phyloP scores from a whole-genome alignment of 2,888 invertebrate species.

The Dione vanillae region DNA sequence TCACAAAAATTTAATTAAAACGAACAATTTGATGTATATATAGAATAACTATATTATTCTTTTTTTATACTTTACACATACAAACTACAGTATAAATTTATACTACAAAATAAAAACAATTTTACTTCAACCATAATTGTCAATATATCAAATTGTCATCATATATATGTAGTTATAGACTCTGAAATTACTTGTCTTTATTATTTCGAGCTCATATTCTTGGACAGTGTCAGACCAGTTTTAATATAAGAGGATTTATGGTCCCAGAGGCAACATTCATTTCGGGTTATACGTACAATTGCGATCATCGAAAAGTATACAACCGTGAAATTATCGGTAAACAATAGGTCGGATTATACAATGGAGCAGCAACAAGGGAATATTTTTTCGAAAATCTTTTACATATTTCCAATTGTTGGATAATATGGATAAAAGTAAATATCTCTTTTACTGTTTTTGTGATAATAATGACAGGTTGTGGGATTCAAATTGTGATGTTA shows the following conservation, averaged over 20 bases:
- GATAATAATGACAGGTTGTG: background rate
- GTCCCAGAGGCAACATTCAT: slow-evolving; percentile 75
- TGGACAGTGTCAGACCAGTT: slow-evolving; percentile 60
- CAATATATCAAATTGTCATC: background rate
- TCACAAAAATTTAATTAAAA: too few relatives aligned
- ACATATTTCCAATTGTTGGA: background rate
- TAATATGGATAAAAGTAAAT: slow-evolving; percentile 5
- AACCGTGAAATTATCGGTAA: slow-evolving; percentile 16
- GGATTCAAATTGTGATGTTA: background rate
- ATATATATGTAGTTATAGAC: background rate
- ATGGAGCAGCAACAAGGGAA: slow-evolving; percentile 16
- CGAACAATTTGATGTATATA: too few relatives aligned
- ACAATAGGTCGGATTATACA: slow-evolving; percentile 5
- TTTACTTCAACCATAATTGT: background rate
- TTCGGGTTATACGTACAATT: slow-evolving; percentile 64
- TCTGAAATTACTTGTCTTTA: slow-evolving; percentile 53
- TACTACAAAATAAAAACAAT: background rate
- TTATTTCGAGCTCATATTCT: slow-evolving; percentile 65
- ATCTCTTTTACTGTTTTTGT: background rate
- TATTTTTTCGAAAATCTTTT: slow-evolving; percentile 4
- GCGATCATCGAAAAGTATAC: slow-evolving; percentile 50
- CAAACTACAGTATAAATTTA: background rate
- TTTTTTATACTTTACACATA: too few relatives aligned
- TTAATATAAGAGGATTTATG: slow-evolving; percentile 78
- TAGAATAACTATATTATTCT: too few relatives aligned